Percentiles rank a stretch among this genome's conserved stretches.
These are phyloP conservation scores for Thera britannica DNA, from an alignment of 2,888 invertebrate genomes.

Conservation along the genomic window DNA sequence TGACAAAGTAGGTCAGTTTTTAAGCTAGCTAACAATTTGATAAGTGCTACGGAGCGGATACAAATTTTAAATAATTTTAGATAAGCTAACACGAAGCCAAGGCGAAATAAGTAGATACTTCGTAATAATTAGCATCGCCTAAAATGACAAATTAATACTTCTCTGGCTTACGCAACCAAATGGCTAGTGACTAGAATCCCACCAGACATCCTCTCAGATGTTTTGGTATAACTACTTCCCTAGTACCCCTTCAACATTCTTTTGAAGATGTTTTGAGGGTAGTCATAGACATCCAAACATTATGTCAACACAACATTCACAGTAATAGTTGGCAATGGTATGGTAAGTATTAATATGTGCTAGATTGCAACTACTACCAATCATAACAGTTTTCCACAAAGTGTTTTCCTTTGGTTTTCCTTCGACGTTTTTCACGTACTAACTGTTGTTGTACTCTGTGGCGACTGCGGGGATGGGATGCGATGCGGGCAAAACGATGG, in stretches of 20 bases:
- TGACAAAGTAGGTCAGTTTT: conserved; percentile 6
- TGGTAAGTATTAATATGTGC: background rate
- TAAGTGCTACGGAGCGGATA: background rate
- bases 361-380: background rate
- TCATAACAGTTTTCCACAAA: background rate
- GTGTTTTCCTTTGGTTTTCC: conserved; percentile 2
- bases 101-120: background rate
- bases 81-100: background rate
- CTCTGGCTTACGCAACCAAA: too few relatives aligned
- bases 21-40: background rate
- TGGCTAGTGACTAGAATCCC: too few relatives aligned
- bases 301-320: too few relatives aligned
- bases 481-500: conserved; percentile 10
- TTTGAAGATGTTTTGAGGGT: too few relatives aligned
- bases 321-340: too few relatives aligned
- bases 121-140: too few relatives aligned
- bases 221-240: too few relatives aligned
- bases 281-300: too few relatives aligned
- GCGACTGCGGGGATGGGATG: conserved; percentile 9
- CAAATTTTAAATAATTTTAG: background rate
- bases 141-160: too few relatives aligned
- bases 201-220: too few relatives aligned
- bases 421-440: background rate
- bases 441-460: conserved; percentile 6
- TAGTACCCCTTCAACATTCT: too few relatives aligned